phyloP scores from a whole-genome alignment of 2,888 invertebrate genomes.

The Aleiodes leptofemur region DNA sequence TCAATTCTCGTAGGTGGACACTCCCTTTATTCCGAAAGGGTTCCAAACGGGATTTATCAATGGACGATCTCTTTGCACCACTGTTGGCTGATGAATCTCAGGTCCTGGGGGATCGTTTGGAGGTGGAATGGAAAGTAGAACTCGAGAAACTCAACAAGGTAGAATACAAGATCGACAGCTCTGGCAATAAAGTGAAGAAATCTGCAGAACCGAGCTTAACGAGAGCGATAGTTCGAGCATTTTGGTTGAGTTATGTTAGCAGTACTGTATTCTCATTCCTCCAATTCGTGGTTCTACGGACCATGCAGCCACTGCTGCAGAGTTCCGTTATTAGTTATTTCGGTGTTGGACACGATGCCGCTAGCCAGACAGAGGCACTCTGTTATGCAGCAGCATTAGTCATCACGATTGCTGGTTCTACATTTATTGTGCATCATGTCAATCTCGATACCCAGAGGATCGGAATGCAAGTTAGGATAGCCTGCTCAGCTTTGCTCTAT shows the following conservation, averaged over 20 bases:
- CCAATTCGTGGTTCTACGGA: conserved; percentile 48
- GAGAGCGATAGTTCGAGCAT: conserved; percentile 73
- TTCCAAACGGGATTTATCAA: conserved; percentile 64
- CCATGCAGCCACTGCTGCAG: conserved; percentile 62
- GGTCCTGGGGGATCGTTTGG: conserved; percentile 66
- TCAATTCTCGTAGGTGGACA: conserved; percentile 68
- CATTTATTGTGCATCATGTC: conserved; percentile 74
- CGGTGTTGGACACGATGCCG: conserved; percentile 17
- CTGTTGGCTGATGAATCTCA: conserved; percentile 68
- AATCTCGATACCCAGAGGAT: conserved; percentile 72
- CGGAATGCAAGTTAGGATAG: conserved; percentile 82
- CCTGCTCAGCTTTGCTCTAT: conserved; percentile 82
- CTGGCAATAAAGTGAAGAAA: conserved; percentile 49
- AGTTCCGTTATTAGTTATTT: conserved; percentile 66
- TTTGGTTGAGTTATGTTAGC: conserved; percentile 66
- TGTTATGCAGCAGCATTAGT: conserved; percentile 67
- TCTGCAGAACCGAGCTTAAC: conserved; percentile 72
- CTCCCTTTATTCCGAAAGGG: conserved; percentile 70
- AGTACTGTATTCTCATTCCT: conserved; percentile 53
- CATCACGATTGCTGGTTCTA: conserved; percentile 68
- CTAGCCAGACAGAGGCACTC: conserved; percentile 69
- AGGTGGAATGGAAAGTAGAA: conserved; percentile 74
- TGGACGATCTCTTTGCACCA: conserved; percentile 70
- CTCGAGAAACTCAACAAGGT: conserved; percentile 60
- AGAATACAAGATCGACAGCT: conserved; percentile 47